A percentile compares a stretch with the other conserved stretches of the same genome.
phyloP scores from a whole-genome alignment of 2,888 invertebrate genomes.

The Brenthis ino region DNA sequence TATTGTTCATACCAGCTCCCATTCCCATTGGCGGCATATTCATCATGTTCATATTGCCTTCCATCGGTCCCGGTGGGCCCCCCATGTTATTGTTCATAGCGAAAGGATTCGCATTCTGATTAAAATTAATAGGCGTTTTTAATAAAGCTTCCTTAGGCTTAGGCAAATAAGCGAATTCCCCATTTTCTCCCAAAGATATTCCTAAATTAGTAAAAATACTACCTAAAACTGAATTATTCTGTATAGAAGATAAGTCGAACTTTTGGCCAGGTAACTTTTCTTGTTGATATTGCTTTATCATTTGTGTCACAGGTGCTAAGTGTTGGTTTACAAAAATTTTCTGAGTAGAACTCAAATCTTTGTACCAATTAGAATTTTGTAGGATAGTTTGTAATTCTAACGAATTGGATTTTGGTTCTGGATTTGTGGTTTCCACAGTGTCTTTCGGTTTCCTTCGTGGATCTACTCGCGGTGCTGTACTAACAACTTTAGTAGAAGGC shows the following conservation, averaged over 20 bases:
- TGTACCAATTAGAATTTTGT: slow-evolving; percentile 87
- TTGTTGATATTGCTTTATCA: slow-evolving; percentile 84
- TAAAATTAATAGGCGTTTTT: slow-evolving; percentile 70
- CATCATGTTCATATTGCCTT: slow-evolving; percentile 71
- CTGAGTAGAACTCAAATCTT: slow-evolving; percentile 86
- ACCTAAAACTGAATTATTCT: slow-evolving; percentile 77
- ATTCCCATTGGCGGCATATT: slow-evolving; percentile 73
- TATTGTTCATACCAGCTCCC: slow-evolving; percentile 61
- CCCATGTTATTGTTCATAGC: slow-evolving; percentile 61
- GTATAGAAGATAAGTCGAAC: slow-evolving; percentile 78
- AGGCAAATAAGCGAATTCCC: slow-evolving; percentile 77
- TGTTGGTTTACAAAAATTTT: slow-evolving; percentile 88
- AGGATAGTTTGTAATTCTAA: slow-evolving; percentile 84
- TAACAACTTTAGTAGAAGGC: slow-evolving; percentile 60
- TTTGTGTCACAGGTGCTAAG: slow-evolving; percentile 83
- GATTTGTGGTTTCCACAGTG: slow-evolving; percentile 48
- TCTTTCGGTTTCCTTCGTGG: slow-evolving; percentile 77
- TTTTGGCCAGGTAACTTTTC: slow-evolving; percentile 79
- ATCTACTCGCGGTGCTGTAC: slow-evolving; percentile 70
- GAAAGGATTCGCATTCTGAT: slow-evolving; percentile 62
- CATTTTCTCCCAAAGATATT: slow-evolving; percentile 81
- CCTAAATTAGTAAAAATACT: slow-evolving; percentile 85
- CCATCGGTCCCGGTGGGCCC: slow-evolving; percentile 57
- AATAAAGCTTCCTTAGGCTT: slow-evolving; percentile 75
- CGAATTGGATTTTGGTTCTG: slow-evolving; percentile 63